Evolutionary conservation across 2,797 vertebrate species (phyloP).

Genomic region (Muraenolepis orangiensis): DNA sequence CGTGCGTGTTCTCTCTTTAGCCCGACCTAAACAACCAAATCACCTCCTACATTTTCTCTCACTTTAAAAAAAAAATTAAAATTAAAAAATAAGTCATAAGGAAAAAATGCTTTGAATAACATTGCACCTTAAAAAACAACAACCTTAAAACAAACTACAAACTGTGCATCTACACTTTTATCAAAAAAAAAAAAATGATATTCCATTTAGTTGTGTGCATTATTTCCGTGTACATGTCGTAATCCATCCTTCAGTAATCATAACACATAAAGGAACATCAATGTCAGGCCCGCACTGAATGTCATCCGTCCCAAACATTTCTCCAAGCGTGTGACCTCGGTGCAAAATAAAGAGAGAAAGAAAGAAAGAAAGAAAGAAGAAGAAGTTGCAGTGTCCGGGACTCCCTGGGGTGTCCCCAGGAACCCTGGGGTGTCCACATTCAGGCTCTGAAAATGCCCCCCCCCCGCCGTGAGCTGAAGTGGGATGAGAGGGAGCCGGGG

Average conservation of each 20-base stretch:
- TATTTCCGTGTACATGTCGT: no score
- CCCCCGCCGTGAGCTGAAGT: constrained; percentile 26
- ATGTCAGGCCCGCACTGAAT: neutral
- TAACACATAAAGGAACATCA: neutral
- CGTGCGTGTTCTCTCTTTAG: neutral
- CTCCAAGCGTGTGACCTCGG: neutral
- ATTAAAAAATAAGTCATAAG: neutral
- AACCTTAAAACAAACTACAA: no score
- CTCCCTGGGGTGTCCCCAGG: neutral
- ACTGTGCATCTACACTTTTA: no score
- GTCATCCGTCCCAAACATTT: neutral
- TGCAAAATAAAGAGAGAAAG: neutral
- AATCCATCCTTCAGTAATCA: no score
- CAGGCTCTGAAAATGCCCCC: neutral
- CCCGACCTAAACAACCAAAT: neutral
- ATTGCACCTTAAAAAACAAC: neutral
- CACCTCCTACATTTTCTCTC: neutral
- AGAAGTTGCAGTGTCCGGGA: neutral
- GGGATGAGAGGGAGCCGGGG: constrained; percentile 9
- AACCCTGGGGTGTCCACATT: constrained; percentile 8
- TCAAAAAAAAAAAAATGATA: no score
- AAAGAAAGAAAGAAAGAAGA: neutral
- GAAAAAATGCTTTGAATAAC: neutral
- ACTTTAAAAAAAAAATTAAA: neutral
- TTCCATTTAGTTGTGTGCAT: no score